Conservation (phyloP, 2,888 invertebrate genomes). For the Lomographa bimaculata region DNA sequence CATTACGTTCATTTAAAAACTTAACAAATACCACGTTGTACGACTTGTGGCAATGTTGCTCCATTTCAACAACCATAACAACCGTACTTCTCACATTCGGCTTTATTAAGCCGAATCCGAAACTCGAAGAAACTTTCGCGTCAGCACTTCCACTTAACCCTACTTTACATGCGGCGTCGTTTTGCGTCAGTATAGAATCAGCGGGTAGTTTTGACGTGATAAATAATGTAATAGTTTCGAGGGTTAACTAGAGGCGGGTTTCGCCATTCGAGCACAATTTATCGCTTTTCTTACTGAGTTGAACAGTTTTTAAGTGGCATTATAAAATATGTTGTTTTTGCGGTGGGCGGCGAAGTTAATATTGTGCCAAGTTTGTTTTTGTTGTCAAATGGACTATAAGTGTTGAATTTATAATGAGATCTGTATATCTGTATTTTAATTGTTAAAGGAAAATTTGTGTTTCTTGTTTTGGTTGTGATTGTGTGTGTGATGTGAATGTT, state of each 20-base stretch:
- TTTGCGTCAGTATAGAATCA: conserved; percentile 15
- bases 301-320: conserved; percentile 21
- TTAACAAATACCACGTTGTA: no score
- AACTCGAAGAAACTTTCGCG: conserved; percentile 5
- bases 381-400: no score
- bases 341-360: conserved; percentile 10
- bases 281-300: conserved; percentile 19
- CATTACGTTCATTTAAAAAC: no score
- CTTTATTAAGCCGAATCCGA: conserved; percentile 2
- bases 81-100: no score
- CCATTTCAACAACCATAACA: no score
- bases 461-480: no score
- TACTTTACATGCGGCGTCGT: conserved; percentile 22
- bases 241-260: conserved; percentile 15
- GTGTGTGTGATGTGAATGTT: no score
- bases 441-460: no score
- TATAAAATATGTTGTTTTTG: conserved; percentile 23
- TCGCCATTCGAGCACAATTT: conserved; percentile 14
- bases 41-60: no score
- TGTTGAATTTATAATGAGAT: no score
- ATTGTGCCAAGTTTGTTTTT: conserved; percentile 11
- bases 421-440: no score
- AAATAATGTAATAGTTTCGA: conserved; percentile 23
- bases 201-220: conserved; percentile 16
- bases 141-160: conserved; percentile 19